phyloP scores from a whole-genome alignment of 2,888 invertebrate species.

The Noctua pronuba region DNA sequence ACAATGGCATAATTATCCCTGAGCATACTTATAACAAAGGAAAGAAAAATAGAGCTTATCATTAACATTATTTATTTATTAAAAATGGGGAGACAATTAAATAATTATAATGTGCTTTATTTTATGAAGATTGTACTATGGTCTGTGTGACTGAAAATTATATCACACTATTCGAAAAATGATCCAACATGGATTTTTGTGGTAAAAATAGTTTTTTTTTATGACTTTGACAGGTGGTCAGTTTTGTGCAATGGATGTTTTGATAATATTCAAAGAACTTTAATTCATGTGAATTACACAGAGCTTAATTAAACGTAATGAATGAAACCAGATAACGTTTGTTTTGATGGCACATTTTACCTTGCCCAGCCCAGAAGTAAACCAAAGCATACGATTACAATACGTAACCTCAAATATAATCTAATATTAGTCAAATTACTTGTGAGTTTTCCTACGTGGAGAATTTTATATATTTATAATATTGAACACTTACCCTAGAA shows the following conservation, averaged over 20 bases:
- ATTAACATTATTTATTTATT: not conserved
- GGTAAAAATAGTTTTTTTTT: constrained; percentile 28
- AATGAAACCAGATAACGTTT: not conserved
- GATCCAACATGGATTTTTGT: not conserved
- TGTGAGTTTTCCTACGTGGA: constrained; percentile 54
- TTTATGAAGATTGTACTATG: not conserved
- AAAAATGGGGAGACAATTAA: not conserved
- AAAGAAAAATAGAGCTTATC: constrained; percentile 21
- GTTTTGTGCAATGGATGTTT: constrained; percentile 13
- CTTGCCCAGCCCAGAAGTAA: constrained; percentile 34
- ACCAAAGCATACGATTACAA: constrained; percentile 32
- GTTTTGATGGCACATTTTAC: constrained; percentile 16
- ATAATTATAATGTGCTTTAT: not conserved
- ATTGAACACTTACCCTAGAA: constrained; percentile 84
- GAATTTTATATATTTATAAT: constrained; percentile 51
- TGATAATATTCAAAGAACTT: not conserved
- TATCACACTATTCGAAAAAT: not conserved
- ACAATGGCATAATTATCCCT: constrained; percentile 12
- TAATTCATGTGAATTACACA: not conserved
- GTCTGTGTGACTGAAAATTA: not conserved
- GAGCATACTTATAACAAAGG: not conserved
- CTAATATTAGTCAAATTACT: constrained; percentile 69
- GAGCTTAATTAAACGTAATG: not conserved
- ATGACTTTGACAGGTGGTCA: constrained; percentile 31
- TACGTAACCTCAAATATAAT: constrained; percentile 74